Evolutionary conservation across 2,888 invertebrate species (phyloP), one percentile per base, ranked within the genome.

Genomic region (Amphimallon solstitiale): DNA sequence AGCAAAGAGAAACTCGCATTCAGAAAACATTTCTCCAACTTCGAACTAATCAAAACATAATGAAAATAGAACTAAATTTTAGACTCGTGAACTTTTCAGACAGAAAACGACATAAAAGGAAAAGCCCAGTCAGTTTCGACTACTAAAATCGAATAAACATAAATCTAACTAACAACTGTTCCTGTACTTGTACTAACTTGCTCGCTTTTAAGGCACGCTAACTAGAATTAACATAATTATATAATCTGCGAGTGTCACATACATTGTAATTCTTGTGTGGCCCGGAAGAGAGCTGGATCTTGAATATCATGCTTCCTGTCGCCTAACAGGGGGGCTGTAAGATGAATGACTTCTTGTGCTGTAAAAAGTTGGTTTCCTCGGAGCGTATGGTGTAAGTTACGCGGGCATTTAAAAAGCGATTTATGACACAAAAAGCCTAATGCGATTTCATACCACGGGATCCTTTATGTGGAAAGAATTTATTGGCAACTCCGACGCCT

Each of bases 371-470:
- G 21, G 35, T 21, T 54, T 64, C 54, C 64, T 56, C 49, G 17
- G 45, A 45, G 45, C 51, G 43, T 60, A 60, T 46, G 63, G 49
- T 66, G 62, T 60, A 69, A 66, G 73, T 73, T 75, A 74, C 73
- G 74, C 63, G 63, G 67, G 71, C 75, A 74, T 75, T 77, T 75
- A 77, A 77, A 77, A 74, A 68, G 72, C 73, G 74, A 76, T 76
- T 75, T 76, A 75, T 76, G 73, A 69, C 71, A 68, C 68, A 71
- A 75, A 75, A 75, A 72, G 64, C 67, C 59, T 74, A 74, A 75
- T 73, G 71, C 72, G 72, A 72, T 72, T 72, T 73, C 70, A 70
- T 71, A 72, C 67, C 64, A 21, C 15, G 46, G 7, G 17, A 17
- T 12, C 60, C 21, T 29, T 60, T 46, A 21, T 46, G 45, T 21